Conservation (phyloP, 1,140 invertebrate genomes). For the Hylyphantes graminicola region DNA sequence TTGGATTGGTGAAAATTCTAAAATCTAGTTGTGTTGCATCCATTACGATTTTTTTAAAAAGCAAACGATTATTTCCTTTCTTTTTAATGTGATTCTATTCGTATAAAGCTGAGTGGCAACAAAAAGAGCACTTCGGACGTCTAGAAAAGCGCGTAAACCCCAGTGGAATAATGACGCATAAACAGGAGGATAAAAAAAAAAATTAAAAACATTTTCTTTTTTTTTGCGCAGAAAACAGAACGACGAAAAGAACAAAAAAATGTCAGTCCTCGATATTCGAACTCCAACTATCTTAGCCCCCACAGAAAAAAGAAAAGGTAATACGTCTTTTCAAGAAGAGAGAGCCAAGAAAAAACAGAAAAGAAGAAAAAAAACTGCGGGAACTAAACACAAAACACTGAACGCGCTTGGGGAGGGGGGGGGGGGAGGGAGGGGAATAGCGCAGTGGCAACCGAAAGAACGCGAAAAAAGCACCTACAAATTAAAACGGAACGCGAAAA, state of each 20-base stretch:
- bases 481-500: conserved; percentile 38
- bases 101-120: conserved; percentile 15
- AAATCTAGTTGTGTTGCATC: too few relatives aligned
- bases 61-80: too few relatives aligned
- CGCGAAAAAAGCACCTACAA: conserved; percentile 42
- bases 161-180: conserved; percentile 35
- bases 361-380: conserved; percentile 31
- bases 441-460: neutral
- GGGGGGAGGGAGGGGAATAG: neutral
- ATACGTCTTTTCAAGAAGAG: conserved; percentile 45
- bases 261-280: conserved; percentile 64
- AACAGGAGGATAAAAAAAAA: neutral
- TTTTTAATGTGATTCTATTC: too few relatives aligned
- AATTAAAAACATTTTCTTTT: conserved; percentile 10
- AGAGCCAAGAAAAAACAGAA: neutral
- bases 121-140: conserved; percentile 8
- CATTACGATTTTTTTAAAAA: too few relatives aligned
- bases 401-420: neutral
- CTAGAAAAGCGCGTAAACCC: conserved; percentile 21
- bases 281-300: conserved; percentile 60
- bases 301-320: conserved; percentile 13
- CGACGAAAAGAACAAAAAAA: conserved; percentile 16
- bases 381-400: conserved; percentile 52
- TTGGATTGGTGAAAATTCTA: too few relatives aligned
- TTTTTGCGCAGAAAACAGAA: conserved; percentile 16